These are phyloP conservation scores for Alectoris magna DNA, from an alignment of 2,797 vertebrate species.

Conservation along the genomic window DNA sequence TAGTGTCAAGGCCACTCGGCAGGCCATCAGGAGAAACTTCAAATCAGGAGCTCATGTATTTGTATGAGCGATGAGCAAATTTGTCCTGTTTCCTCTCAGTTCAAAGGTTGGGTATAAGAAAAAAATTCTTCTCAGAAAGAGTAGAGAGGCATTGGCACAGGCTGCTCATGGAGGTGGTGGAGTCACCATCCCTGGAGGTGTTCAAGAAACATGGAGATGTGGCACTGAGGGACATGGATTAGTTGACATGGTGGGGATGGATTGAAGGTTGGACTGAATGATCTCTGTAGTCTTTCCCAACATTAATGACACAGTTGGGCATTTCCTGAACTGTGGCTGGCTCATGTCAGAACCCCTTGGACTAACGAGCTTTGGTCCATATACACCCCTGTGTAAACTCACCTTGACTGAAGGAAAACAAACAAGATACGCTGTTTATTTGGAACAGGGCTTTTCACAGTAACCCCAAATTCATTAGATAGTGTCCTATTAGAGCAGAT, in stretches of 20 bases:
- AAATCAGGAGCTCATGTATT: background rate
- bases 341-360: background rate
- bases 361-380: background rate
- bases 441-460: background rate
- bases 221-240: too few species aligned
- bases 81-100: accelerated
- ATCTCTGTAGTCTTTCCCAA: too few species aligned
- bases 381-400: background rate
- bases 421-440: background rate
- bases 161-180: too few species aligned
- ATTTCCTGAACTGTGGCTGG: background rate
- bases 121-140: too few species aligned
- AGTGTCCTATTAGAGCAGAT: background rate
- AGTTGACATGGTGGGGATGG: too few species aligned
- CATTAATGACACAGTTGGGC: background rate
- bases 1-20: background rate
- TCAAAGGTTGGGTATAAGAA: too few species aligned
- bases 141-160: too few species aligned
- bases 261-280: too few species aligned
- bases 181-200: too few species aligned
- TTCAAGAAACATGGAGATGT: too few species aligned
- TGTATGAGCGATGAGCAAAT: background rate
- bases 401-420: background rate
- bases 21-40: background rate
- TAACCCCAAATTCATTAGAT: background rate